Conservation (phyloP, 2,888 invertebrate species). For the Parelbella ahira region DNA sequence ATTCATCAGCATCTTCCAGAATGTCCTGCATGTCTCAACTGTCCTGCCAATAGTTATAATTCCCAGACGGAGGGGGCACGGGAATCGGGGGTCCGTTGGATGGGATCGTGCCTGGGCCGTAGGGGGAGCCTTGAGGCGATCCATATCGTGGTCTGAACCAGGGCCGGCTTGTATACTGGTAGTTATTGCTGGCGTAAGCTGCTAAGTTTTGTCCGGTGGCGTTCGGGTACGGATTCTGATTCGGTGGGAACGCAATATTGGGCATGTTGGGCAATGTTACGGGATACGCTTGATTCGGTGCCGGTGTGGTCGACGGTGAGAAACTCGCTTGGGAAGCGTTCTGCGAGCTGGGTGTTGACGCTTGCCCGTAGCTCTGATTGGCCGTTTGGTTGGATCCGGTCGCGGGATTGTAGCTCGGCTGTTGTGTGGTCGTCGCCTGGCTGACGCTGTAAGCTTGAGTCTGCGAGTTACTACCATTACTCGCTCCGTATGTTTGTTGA, state of each 20-base stretch:
- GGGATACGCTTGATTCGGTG: slow-evolving; percentile 59
- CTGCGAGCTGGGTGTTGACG: slow-evolving; percentile 49
- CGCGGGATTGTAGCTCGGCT: slow-evolving; percentile 52
- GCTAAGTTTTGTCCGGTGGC: slow-evolving; percentile 73
- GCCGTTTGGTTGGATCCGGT: slow-evolving; percentile 51
- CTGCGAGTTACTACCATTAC: slow-evolving; percentile 48
- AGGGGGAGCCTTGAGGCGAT: slow-evolving; percentile 68
- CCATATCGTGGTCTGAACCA: slow-evolving; percentile 71
- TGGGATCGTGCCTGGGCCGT: slow-evolving; percentile 49
- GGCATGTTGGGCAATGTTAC: slow-evolving; percentile 54
- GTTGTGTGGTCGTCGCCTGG: slow-evolving; percentile 51
- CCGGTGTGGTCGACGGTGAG: slow-evolving; percentile 66
- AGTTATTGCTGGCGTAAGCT: slow-evolving; percentile 70
- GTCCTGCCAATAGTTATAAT: slow-evolving; percentile 74
- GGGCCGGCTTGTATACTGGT: slow-evolving; percentile 67
- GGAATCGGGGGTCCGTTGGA: slow-evolving; percentile 58
- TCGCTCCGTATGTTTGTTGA: slow-evolving; percentile 47
- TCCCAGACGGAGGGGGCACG: slow-evolving; percentile 62
- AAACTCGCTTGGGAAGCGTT: slow-evolving; percentile 54
- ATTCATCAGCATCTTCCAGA: slow-evolving; percentile 26
- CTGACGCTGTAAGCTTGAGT: slow-evolving; percentile 44
- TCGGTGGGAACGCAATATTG: slow-evolving; percentile 55
- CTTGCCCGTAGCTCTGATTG: slow-evolving; percentile 46
- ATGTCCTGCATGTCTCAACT: slow-evolving; percentile 62
- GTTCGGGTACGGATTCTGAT: slow-evolving; percentile 69